phyloP scores from a whole-genome alignment of 1,140 invertebrate species.

The Lepidurus apus region DNA sequence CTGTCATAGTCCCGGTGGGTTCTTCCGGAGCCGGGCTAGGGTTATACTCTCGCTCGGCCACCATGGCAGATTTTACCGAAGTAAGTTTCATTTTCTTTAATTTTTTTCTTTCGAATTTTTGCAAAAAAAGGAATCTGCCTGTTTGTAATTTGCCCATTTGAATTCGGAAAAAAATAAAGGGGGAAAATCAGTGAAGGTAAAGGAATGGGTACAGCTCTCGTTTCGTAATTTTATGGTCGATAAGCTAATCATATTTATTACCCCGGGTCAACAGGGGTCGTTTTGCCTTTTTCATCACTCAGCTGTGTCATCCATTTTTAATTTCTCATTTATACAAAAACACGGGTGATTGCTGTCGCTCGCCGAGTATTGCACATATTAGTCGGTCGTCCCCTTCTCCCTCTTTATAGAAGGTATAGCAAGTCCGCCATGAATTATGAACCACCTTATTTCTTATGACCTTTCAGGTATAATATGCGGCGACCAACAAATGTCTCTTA shows the following conservation, averaged over 20 bases:
- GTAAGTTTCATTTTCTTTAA: background rate
- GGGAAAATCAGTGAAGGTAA: background rate
- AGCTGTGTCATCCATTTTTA: background rate
- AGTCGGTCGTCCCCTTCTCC: background rate
- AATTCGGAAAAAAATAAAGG: background rate
- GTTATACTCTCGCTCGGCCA: background rate
- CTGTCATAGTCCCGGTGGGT: conserved; percentile 15
- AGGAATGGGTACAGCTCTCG: background rate
- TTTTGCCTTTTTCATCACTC: background rate
- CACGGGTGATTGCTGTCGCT: background rate
- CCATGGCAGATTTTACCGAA: conserved; percentile 9
- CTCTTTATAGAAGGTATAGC: background rate
- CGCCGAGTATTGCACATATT: background rate
- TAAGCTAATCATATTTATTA: background rate
- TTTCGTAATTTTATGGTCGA: background rate
- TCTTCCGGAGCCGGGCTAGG: conserved; percentile 8
- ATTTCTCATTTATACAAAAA: conserved; percentile 22
- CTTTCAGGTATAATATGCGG: conserved; percentile 6
- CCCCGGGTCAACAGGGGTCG: background rate
- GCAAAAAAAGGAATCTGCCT: background rate
- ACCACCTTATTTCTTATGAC: conserved; percentile 9
- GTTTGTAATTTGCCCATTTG: no score
- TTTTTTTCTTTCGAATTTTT: background rate
- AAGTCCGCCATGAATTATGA: conserved; percentile 7
- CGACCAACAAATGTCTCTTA: background rate